phyloP scores from a whole-genome alignment of 1,140 invertebrate species.

The Coelopa frigida region DNA sequence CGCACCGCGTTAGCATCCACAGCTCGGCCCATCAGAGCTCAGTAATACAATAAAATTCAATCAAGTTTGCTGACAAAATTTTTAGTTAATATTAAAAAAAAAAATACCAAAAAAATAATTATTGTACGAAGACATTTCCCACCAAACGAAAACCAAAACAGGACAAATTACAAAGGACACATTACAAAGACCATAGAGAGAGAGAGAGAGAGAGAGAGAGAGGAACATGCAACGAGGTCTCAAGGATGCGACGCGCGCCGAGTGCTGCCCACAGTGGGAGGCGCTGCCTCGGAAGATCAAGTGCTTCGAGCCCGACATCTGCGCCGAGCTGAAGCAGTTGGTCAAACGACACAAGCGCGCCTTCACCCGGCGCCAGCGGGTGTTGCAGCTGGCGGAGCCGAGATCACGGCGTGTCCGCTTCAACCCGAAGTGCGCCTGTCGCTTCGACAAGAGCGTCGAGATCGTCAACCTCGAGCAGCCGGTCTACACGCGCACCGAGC shows the following conservation, averaged over 20 bases:
- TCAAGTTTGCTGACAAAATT: too few species aligned
- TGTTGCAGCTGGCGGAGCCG: slow-evolving; percentile 26
- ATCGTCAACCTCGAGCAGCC: slow-evolving; percentile 20
- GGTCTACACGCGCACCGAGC: slow-evolving; percentile 29
- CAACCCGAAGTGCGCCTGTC: slow-evolving; percentile 28
- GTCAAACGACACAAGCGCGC: slow-evolving; percentile 17
- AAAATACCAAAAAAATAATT: too few species aligned
- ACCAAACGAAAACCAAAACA: too few species aligned
- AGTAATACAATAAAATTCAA: too few species aligned
- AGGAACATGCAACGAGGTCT: too few species aligned
- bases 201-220: slow-evolving; percentile 2
- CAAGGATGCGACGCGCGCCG: too few species aligned
- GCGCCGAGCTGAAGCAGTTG: slow-evolving; percentile 20
- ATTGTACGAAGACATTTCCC: too few species aligned
- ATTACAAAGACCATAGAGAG: not conserved
- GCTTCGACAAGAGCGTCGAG: slow-evolving; percentile 27
- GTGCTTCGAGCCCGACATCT: slow-evolving; percentile 25
- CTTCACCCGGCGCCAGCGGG: slow-evolving; percentile 21
- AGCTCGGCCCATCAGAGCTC: too few species aligned
- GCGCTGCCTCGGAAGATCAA: slow-evolving; percentile 24
- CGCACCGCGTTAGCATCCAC: too few species aligned
- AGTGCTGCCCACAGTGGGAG: slow-evolving; percentile 23
- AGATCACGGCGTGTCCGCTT: slow-evolving; percentile 13
- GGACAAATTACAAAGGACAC: too few species aligned
- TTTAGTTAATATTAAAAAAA: too few species aligned